phyloP scores from a whole-genome alignment of 2,888 invertebrate species.

The Hetaerina titia region DNA sequence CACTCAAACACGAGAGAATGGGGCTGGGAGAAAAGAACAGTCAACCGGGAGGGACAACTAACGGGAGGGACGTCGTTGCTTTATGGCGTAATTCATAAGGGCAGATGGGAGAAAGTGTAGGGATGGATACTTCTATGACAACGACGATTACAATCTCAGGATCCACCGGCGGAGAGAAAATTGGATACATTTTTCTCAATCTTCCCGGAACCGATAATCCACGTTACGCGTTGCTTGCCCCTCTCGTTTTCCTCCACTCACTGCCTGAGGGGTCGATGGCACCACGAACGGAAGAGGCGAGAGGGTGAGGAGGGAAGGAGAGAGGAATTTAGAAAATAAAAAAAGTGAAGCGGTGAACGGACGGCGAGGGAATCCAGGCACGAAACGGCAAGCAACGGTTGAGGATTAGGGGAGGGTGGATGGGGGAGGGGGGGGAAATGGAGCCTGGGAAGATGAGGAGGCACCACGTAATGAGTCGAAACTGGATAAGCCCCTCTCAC shows the following conservation, averaged over 20 bases:
- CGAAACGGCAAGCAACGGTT: neutral
- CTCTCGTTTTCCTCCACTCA: neutral
- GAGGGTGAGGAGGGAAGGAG: neutral
- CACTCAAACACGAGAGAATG: too few relatives aligned
- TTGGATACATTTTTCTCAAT: neutral
- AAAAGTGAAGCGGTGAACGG: too few relatives aligned
- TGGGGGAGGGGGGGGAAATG: too few relatives aligned
- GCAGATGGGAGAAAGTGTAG: neutral
- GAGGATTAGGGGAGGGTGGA: neutral
- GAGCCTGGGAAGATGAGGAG: too few relatives aligned
- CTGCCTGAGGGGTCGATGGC: neutral
- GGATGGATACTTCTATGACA: neutral
- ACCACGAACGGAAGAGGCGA: neutral
- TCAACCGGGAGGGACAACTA: too few relatives aligned
- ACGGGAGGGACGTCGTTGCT: too few relatives aligned
- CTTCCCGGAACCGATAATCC: conserved; percentile 2
- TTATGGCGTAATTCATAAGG: too few relatives aligned
- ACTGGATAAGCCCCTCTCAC: too few relatives aligned
- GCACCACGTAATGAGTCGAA: too few relatives aligned
- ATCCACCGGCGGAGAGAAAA: neutral
- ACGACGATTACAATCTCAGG: neutral
- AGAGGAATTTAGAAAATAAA: neutral
- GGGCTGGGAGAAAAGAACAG: too few relatives aligned
- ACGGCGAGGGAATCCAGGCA: too few relatives aligned
- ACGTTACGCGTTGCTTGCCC: neutral